Conservation (phyloP, 2,113 vertebrate genomes). For the Microcebus griseorufus region DNA sequence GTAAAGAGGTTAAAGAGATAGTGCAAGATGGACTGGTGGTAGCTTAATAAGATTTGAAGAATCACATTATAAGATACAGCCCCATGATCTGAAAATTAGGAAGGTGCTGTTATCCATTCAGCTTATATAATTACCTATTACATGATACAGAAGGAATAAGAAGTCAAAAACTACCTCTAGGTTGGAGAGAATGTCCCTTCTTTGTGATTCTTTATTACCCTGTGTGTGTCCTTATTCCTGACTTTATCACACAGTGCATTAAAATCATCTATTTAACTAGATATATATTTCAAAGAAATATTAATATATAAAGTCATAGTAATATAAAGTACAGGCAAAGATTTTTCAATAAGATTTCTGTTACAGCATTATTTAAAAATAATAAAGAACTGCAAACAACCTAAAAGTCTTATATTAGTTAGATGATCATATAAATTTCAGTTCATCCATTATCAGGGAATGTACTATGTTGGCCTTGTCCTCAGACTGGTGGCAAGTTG, state of each 20-base stretch:
- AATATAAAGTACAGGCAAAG: neutral
- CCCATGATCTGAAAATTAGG: neutral
- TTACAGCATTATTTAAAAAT: neutral
- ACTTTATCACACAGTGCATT: neutral
- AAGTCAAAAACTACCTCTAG: neutral
- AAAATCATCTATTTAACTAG: neutral
- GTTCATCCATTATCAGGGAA: neutral
- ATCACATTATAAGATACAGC: neutral
- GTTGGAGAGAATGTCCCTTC: neutral
- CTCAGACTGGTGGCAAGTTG: neutral
- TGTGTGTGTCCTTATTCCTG: neutral
- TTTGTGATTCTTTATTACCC: neutral
- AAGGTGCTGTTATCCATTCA: neutral
- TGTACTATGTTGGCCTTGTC: neutral
- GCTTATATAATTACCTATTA: neutral
- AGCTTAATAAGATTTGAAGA: neutral
- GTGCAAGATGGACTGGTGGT: neutral
- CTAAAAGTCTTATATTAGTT: neutral
- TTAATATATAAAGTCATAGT: too few relatives aligned
- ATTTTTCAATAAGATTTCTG: neutral
- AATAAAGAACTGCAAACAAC: neutral
- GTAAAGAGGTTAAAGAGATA: neutral
- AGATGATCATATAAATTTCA: neutral
- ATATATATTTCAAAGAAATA: neutral
- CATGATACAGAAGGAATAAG: neutral